Evolutionary conservation across 2,888 invertebrate genomes (phyloP).

Genomic region (Leucophenga montana): DNA sequence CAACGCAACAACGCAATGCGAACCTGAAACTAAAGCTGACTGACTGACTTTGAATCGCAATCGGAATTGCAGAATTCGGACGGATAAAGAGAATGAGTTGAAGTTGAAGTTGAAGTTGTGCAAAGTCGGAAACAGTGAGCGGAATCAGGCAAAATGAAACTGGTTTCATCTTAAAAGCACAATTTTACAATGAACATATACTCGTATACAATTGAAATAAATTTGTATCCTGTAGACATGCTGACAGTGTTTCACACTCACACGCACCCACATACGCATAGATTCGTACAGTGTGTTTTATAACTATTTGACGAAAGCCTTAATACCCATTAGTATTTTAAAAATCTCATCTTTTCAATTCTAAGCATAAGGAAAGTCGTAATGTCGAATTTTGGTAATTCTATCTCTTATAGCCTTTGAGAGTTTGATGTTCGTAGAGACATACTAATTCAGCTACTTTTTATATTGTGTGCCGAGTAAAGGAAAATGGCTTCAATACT

Average conservation of each 20-base stretch:
- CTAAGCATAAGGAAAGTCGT: too few species aligned
- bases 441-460: too few species aligned
- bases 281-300: not conserved
- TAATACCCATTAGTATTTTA: too few species aligned
- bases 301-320: not conserved
- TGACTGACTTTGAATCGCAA: not conserved
- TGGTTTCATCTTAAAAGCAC: conserved; percentile 44
- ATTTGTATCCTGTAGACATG: conserved; percentile 10
- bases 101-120: conserved; percentile 28
- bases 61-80: not conserved
- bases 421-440: too few species aligned
- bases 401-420: too few species aligned
- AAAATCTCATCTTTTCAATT: too few species aligned
- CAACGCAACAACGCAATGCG: too few species aligned
- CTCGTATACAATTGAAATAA: conserved; percentile 20
- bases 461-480: too few species aligned
- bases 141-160: conserved; percentile 37
- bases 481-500: too few species aligned
- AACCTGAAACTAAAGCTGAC: too few species aligned
- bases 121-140: conserved; percentile 26
- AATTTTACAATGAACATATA: conserved; percentile 26
- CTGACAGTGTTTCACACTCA: not conserved
- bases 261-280: not conserved
- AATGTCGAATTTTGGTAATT: too few species aligned
- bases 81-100: conserved; percentile 10